Percentiles rank a stretch among this genome's conserved stretches.
These are phyloP conservation scores for Pituophis catenifer DNA, from an alignment of 2,113 vertebrate genomes.

Conservation along the genomic window DNA sequence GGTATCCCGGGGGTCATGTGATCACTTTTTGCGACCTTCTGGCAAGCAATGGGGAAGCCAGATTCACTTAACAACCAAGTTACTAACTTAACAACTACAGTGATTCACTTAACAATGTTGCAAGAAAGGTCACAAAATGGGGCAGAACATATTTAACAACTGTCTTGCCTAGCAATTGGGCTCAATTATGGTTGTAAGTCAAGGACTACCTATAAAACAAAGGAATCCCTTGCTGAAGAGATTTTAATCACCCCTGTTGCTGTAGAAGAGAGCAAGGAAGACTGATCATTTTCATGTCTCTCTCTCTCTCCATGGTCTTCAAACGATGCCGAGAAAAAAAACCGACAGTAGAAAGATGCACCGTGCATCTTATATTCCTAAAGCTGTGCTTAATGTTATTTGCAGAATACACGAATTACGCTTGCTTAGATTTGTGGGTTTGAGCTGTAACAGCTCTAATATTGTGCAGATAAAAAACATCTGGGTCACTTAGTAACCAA, in stretches of 20 bases:
- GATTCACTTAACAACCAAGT: not conserved
- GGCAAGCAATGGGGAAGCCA: not conserved
- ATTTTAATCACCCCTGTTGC: not conserved
- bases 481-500: slow-evolving; percentile 25
- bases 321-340: not conserved
- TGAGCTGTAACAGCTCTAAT: not conserved
- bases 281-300: not conserved
- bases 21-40: no score
- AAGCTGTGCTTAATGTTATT: not conserved
- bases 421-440: not conserved
- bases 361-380: not conserved
- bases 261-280: not conserved
- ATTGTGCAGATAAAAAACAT: slow-evolving; percentile 13
- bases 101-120: not conserved
- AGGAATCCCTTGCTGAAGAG: not conserved
- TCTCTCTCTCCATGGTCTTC: not conserved
- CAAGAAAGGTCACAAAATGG: not conserved
- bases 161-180: not conserved
- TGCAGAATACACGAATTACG: not conserved
- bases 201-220: not conserved
- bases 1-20: not conserved
- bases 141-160: not conserved
- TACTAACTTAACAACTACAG: not conserved
- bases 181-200: not conserved
- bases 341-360: not conserved